Evolutionary conservation across 2,888 invertebrate species (phyloP), one percentile per base, ranked within the genome.

Genomic region (Caenorhabditis uteleia): DNA sequence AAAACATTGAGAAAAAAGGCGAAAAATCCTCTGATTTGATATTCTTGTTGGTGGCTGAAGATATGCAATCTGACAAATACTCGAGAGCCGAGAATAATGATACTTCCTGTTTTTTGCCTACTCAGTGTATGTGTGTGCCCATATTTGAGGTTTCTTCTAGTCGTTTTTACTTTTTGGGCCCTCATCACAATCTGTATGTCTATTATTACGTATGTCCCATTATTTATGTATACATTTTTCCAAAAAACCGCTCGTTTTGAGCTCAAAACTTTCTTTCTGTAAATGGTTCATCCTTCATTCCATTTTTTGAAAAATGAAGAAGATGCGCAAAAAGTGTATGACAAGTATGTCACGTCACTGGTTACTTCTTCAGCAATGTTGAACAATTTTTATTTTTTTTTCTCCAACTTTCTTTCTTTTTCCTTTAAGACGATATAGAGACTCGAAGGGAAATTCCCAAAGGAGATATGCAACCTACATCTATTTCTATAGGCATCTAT

Each of bases 391-490:
- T n/a, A n/a, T n/a, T n/a, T n/a, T n/a, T n/a, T n/a, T n/a, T 39
- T 48, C 27, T 34, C 31, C 14, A 45, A 16, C 36, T 42, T 43
- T 42, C 16, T 29, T 47, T 16, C 29, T 43, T 42, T 26, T 51
- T 49, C 29, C 20, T 39, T 46, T 29, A 58, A 46, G 51, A 58
- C 46, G 58, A 58, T 49, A 54, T 44, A 40, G 53, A 47, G 33
- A 39, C 40, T 33, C 20, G 45, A 33, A 44, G 31, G 48, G 31
- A 38, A 51, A 44, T 49, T 51, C 64, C 64, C 64, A 53, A 36
- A 46, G 57, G 53, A 51, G 40, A 58, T 64, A 49, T 57, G 47
- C 46, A 54, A 64, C 64, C 64, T 64, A 64, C 48, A 44, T 57
- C 14, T 39, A 42, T 46, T 27, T 42, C 40, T 40, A 40, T 34